Evolutionary conservation across 2,888 invertebrate genomes (phyloP).

Genomic region (Leucophenga montana): DNA sequence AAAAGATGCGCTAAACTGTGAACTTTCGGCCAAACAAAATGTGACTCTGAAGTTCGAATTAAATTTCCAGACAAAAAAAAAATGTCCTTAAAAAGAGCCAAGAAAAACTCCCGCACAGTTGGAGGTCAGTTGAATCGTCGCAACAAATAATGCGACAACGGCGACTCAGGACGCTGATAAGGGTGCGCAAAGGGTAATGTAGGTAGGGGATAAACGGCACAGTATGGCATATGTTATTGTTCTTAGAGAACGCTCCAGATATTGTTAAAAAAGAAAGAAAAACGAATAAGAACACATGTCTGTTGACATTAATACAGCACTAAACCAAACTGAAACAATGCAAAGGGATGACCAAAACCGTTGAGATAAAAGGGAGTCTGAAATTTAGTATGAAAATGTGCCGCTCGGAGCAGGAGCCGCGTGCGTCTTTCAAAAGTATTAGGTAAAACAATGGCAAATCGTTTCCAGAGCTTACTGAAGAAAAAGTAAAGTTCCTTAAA

Average conservation of each 20-base stretch:
- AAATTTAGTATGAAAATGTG: too few relatives aligned
- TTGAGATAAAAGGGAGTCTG: too few relatives aligned
- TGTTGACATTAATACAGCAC: constrained; percentile 45
- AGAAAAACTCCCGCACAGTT: constrained; percentile 1
- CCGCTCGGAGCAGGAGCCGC: too few relatives aligned
- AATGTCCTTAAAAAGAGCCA: background rate
- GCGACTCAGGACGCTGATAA: background rate
- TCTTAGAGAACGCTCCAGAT: background rate
- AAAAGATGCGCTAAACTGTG: too few relatives aligned
- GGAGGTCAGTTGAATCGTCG: background rate
- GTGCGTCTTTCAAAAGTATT: too few relatives aligned
- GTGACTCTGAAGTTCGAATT: background rate
- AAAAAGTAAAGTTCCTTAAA: too few relatives aligned
- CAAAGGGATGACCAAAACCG: constrained; percentile 35
- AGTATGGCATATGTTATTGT: constrained; percentile 9
- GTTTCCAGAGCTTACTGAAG: too few relatives aligned
- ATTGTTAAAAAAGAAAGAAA: constrained; percentile 4
- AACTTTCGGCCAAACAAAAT: background rate
- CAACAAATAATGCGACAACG: background rate
- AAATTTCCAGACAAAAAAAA: constrained; percentile 4
- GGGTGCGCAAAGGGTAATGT: constrained; percentile 6
- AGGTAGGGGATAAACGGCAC: background rate
- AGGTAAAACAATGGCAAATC: too few relatives aligned
- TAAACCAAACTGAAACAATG: constrained; percentile 24
- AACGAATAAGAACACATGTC: constrained; percentile 37